phyloP scores from a whole-genome alignment of 2,888 invertebrate species.

The Drosophila maculinotata region DNA sequence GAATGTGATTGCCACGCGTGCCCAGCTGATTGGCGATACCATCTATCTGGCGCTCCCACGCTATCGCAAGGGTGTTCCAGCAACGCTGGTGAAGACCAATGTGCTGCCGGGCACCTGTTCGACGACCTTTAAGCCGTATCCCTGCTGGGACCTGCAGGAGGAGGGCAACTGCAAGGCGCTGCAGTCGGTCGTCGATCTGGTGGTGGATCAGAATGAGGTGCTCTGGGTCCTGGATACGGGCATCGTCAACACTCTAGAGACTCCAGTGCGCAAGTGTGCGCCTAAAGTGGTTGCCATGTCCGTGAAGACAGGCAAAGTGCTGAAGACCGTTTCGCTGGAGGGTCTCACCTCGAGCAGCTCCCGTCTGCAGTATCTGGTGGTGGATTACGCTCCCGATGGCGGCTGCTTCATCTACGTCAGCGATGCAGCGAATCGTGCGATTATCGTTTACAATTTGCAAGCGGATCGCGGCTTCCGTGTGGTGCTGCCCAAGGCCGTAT shows the following conservation, averaged over 20 bases:
- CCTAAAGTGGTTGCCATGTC: slow-evolving; percentile 90
- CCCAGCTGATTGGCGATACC: slow-evolving; percentile 87
- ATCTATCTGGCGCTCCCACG: slow-evolving; percentile 87
- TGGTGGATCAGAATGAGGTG: slow-evolving; percentile 87
- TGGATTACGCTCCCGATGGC: slow-evolving; percentile 88
- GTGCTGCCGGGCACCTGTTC: slow-evolving; percentile 86
- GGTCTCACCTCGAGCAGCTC: slow-evolving; percentile 87
- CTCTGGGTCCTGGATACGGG: slow-evolving; percentile 91
- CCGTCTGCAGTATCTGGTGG: slow-evolving; percentile 89
- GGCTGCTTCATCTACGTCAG: slow-evolving; percentile 88
- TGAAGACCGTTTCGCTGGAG: slow-evolving; percentile 88
- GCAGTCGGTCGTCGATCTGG: slow-evolving; percentile 90
- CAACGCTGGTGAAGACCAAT: slow-evolving; percentile 87
- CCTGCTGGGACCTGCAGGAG: slow-evolving; percentile 89
- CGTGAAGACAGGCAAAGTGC: slow-evolving; percentile 87
- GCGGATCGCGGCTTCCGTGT: slow-evolving; percentile 88
- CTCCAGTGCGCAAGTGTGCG: slow-evolving; percentile 88
- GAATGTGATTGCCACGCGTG: slow-evolving; percentile 87
- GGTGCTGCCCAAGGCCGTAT: slow-evolving; percentile 87
- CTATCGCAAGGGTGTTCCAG: slow-evolving; percentile 88
- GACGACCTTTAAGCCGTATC: slow-evolving; percentile 87
- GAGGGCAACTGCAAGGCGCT: slow-evolving; percentile 88
- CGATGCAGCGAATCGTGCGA: slow-evolving; percentile 89
- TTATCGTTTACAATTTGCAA: slow-evolving; percentile 89
- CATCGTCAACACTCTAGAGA: slow-evolving; percentile 88